Percentiles rank a stretch among this genome's conserved stretches.
Evolutionary conservation across 2,113 vertebrate species (phyloP).

Genomic region (Melospiza georgiana): DNA sequence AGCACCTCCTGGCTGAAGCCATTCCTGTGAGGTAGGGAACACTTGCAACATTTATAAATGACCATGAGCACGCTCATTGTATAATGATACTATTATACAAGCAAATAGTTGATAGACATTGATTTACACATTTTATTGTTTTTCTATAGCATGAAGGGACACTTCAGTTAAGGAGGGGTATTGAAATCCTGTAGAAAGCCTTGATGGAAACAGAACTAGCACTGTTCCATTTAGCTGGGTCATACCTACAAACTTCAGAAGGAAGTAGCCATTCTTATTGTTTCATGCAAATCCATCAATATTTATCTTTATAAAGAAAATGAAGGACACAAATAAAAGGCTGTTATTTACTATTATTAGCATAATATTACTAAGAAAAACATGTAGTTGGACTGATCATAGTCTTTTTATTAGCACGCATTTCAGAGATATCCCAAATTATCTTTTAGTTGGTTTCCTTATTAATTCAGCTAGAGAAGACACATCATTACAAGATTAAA

Average conservation of each 20-base stretch:
- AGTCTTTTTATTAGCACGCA: constrained; percentile 42
- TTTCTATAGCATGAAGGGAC: not conserved
- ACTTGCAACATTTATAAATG: not conserved
- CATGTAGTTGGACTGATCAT: not conserved
- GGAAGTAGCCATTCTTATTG: not conserved
- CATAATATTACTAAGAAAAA: constrained; percentile 26
- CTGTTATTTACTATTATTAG: constrained; percentile 43
- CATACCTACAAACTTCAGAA: not conserved
- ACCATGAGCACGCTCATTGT: not conserved
- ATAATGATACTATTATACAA: not conserved
- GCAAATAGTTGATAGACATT: not conserved
- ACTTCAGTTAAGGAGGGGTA: not conserved
- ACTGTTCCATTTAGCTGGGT: not conserved
- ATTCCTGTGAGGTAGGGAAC: not conserved
- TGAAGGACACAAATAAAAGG: constrained; percentile 21
- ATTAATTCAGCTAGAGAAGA: constrained; percentile 65
- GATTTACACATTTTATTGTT: not conserved
- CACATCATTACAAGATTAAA: constrained; percentile 63
- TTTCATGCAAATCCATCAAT: not conserved
- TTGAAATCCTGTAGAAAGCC: not conserved
- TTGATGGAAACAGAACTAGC: not conserved
- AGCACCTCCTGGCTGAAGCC: not conserved
- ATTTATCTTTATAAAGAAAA: not conserved
- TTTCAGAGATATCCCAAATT: constrained; percentile 56
- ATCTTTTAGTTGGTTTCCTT: constrained; percentile 63